These are phyloP conservation scores for Mormyrus hasselquistii DNA, from an alignment of 2,797 vertebrate genomes.

Conservation along the genomic window DNA sequence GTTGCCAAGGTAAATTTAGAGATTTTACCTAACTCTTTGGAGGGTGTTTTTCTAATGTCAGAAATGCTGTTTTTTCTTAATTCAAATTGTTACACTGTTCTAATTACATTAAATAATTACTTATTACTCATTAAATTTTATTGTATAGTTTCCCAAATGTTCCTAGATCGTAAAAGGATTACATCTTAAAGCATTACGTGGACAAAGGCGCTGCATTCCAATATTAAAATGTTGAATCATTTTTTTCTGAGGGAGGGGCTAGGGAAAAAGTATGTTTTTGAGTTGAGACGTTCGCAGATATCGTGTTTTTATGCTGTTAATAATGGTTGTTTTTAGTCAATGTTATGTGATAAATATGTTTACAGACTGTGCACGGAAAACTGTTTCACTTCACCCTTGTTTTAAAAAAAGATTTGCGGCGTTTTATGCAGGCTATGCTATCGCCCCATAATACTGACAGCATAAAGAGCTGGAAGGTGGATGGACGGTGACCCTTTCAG, in stretches of 20 bases:
- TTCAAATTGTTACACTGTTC: constrained; percentile 9
- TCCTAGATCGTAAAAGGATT: background rate
- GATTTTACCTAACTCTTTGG: background rate
- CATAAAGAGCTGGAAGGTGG: background rate
- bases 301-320: background rate
- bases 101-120: background rate
- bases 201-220: background rate
- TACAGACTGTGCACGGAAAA: constrained; percentile 4
- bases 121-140: background rate
- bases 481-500: background rate
- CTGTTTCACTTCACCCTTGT: background rate
- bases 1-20: background rate
- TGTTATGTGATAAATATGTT: background rate
- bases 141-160: constrained; percentile 10
- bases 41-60: background rate
- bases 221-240: background rate
- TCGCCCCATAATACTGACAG: background rate
- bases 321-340: background rate
- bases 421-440: background rate
- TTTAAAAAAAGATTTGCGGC: background rate
- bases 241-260: too few relatives aligned
- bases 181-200: background rate
- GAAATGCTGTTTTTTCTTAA: constrained; percentile 17
- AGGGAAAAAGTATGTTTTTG: background rate
- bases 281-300: background rate